A percentile compares a stretch with the other conserved stretches of the same genome.
phyloP scores from a whole-genome alignment of 2,113 vertebrate genomes.

The Heloderma charlesbogerti region DNA sequence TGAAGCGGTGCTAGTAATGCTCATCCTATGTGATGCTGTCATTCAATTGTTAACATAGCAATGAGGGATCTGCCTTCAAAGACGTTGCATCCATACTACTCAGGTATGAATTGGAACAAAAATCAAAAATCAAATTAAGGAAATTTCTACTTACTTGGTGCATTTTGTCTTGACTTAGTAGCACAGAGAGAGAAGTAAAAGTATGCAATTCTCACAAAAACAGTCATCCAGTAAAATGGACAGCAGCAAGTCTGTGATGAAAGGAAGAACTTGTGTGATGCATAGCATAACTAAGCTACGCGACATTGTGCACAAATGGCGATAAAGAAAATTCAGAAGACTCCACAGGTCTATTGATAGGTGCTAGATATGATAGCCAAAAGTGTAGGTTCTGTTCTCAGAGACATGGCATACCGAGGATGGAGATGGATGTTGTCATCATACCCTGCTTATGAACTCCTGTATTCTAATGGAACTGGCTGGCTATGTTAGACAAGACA shows the following conservation, averaged over 20 bases:
- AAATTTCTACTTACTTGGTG: neutral
- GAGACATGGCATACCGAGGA: neutral
- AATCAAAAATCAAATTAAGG: neutral
- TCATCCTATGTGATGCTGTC: neutral
- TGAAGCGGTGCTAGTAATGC: neutral
- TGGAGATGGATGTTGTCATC: neutral
- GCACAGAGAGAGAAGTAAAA: neutral
- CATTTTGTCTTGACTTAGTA: neutral
- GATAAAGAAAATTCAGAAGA: neutral
- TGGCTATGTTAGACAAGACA: neutral
- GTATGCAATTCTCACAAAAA: neutral
- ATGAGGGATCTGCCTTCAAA: neutral
- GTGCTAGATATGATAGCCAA: neutral
- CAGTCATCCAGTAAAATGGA: neutral
- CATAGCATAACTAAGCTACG: neutral
- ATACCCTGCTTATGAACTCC: neutral
- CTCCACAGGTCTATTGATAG: neutral
- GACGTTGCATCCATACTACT: neutral
- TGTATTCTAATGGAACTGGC: neutral
- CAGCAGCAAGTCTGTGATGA: neutral
- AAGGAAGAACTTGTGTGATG: neutral
- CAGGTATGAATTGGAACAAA: neutral
- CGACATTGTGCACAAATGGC: neutral
- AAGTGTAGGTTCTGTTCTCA: neutral
- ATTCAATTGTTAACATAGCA: neutral